Percentiles rank a stretch among this genome's conserved stretches.
Evolutionary conservation across 2,113 vertebrate genomes (phyloP).

Genomic region (Cyphomyrus plagiostoma): DNA sequence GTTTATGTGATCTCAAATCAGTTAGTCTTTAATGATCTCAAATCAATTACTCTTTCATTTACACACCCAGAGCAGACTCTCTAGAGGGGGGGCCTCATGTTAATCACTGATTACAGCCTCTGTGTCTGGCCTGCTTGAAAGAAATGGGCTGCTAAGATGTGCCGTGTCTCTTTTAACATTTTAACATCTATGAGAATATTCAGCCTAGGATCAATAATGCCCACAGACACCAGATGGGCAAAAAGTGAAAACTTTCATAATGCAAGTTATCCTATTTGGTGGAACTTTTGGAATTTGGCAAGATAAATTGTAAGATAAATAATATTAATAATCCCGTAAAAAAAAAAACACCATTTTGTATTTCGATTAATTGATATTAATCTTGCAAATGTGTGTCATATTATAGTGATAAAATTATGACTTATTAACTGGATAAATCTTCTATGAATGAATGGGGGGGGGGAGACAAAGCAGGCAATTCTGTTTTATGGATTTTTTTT

Average conservation of each 20-base stretch:
- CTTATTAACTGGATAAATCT: background rate
- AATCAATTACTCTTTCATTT: conserved; percentile 11
- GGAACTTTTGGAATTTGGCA: background rate
- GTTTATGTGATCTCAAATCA: background rate
- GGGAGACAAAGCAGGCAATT: background rate
- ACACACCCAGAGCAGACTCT: background rate
- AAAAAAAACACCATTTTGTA: background rate
- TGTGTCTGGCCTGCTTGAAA: background rate
- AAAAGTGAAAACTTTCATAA: background rate
- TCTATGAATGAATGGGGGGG: background rate
- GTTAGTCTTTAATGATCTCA: background rate
- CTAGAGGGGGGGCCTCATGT: background rate
- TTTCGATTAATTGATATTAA: background rate
- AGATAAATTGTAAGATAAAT: background rate
- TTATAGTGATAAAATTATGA: background rate
- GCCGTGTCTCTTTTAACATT: background rate
- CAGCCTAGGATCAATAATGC: background rate
- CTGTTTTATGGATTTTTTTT: background rate
- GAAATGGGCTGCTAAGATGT: background rate
- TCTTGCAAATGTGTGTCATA: background rate
- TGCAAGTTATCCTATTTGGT: background rate
- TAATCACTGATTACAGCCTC: background rate
- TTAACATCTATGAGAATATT: background rate
- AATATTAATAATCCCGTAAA: background rate
- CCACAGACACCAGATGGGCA: background rate